These are phyloP conservation scores for Neolamprologus sp. DNA, from an alignment of 2,113 vertebrate genomes.

Conservation along the genomic window DNA sequence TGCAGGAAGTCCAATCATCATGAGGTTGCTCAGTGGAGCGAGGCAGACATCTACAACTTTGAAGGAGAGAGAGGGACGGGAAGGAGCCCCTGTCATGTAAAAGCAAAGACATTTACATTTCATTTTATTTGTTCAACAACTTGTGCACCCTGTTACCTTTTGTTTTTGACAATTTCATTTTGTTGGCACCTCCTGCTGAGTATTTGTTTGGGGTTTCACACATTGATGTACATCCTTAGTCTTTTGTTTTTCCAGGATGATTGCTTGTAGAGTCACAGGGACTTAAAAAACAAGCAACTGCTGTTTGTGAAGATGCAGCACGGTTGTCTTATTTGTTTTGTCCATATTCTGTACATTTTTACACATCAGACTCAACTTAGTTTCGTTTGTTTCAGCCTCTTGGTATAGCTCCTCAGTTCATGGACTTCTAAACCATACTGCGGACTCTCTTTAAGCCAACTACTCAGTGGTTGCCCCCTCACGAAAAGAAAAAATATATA, in stretches of 20 bases:
- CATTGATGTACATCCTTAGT: neutral
- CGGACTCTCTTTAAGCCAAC: neutral
- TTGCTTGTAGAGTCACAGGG: neutral
- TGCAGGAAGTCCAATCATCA: neutral
- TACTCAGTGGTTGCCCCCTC: neutral
- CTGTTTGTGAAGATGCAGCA: neutral
- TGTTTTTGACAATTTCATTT: neutral
- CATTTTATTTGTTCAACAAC: neutral
- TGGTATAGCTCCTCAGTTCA: neutral
- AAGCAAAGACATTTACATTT: neutral
- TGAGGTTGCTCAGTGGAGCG: neutral
- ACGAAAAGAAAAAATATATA: rapidly evolving
- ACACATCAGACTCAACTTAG: neutral
- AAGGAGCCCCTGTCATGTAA: neutral
- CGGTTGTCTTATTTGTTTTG: neutral
- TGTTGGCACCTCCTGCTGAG: neutral
- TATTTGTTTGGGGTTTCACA: neutral
- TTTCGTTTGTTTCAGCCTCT: neutral
- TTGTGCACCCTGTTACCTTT: neutral
- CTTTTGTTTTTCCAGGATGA: neutral
- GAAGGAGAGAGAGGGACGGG: neutral
- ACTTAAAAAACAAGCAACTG: neutral
- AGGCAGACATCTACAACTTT: neutral
- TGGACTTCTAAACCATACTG: neutral
- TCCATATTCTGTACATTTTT: neutral